phyloP scores from a whole-genome alignment of 2,797 vertebrate genomes.

The Thamnophis elegans region DNA sequence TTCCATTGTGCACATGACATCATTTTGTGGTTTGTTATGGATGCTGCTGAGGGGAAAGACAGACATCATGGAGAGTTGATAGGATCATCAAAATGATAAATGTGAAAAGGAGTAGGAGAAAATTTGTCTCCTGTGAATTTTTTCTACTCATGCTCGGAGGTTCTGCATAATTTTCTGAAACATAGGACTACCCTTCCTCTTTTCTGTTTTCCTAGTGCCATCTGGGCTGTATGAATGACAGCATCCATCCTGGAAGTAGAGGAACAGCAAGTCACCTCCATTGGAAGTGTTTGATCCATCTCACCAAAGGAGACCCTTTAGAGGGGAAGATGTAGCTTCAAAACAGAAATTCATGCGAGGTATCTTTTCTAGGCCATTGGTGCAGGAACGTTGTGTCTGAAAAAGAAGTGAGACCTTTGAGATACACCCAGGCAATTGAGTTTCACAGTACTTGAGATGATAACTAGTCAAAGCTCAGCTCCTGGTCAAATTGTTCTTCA shows the following conservation, averaged over 20 bases:
- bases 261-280: neutral
- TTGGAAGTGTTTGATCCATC: neutral
- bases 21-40: neutral
- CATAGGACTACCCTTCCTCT: neutral
- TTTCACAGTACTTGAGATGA: neutral
- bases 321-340: neutral
- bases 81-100: neutral
- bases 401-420: neutral
- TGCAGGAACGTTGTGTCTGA: neutral
- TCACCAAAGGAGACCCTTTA: too few relatives aligned
- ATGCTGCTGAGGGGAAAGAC: neutral
- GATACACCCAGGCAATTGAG: too few relatives aligned
- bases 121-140: neutral
- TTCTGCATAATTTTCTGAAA: neutral
- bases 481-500: constrained; percentile 3
- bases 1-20: neutral
- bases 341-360: neutral
- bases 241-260: neutral
- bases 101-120: neutral
- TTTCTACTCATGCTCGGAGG: neutral
- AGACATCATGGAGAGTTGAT: neutral
- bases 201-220: neutral
- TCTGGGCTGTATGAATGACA: neutral
- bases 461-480: neutral
- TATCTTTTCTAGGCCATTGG: neutral